A percentile compares a stretch with the other conserved stretches of the same genome.
These are phyloP conservation scores for Glyphotaelius pellucidus DNA, from an alignment of 2,888 invertebrate genomes.

Conservation along the genomic window DNA sequence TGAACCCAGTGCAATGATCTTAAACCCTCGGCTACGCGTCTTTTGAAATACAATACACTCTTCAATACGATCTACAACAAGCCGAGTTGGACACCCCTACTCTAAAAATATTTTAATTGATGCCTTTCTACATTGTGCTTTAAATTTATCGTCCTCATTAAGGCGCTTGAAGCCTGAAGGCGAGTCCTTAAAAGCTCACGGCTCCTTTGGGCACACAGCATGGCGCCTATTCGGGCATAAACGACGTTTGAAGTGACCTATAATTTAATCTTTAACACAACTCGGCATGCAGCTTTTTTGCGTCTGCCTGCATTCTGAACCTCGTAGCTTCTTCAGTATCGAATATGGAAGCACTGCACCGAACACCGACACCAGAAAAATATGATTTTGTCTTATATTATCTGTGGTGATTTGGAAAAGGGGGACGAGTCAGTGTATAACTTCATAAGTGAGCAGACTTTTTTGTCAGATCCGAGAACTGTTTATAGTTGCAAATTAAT, in stretches of 20 bases:
- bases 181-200: slow-evolving; percentile 19
- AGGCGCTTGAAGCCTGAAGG: not conserved
- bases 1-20: no score
- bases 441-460: no score
- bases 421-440: no score
- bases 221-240: slow-evolving; percentile 12
- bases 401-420: not conserved
- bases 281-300: not conserved
- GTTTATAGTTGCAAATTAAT: no score
- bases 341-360: not conserved
- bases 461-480: no score
- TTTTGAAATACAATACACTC: no score
- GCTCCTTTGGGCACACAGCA: not conserved
- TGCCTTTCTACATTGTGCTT: slow-evolving; percentile 7
- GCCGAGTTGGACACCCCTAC: not conserved
- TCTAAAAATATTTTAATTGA: not conserved
- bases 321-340: not conserved
- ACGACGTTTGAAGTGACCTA: slow-evolving; percentile 38
- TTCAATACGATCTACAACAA: not conserved
- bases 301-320: not conserved
- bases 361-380: not conserved
- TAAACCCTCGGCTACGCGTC: no score
- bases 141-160: slow-evolving; percentile 18
- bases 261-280: slow-evolving; percentile 30
- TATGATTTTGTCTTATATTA: not conserved